A percentile compares a stretch with the other conserved stretches of the same genome.
These are phyloP conservation scores for Clarias laeviceps DNA, from an alignment of 2,797 vertebrate genomes.

Conservation along the genomic window DNA sequence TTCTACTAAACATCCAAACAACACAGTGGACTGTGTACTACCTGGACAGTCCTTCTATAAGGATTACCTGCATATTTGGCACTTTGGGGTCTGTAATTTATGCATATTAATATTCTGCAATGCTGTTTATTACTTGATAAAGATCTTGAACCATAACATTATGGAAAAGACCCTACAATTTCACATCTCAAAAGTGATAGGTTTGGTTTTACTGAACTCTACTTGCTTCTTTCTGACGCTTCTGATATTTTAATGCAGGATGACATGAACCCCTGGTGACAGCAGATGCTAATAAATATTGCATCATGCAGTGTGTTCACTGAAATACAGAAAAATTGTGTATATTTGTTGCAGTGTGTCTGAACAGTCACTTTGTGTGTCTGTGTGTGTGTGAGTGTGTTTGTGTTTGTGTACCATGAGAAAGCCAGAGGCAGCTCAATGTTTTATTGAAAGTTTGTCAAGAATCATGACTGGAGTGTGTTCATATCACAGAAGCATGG, in stretches of 20 bases:
- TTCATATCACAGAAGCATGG: neutral
- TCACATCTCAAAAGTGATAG: neutral
- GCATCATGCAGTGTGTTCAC: neutral
- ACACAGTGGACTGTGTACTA: neutral
- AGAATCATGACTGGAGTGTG: neutral
- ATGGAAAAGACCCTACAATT: neutral
- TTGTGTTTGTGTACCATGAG: neutral
- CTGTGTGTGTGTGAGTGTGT: no score
- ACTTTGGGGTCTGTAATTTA: neutral
- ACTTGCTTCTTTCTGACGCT: neutral
- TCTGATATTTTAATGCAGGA: constrained; percentile 9
- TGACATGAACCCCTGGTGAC: neutral
- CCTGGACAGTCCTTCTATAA: neutral
- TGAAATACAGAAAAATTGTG: neutral
- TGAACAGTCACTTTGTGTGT: neutral
- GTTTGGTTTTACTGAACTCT: neutral
- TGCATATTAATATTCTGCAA: neutral
- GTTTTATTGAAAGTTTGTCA: neutral
- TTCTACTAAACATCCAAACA: neutral
- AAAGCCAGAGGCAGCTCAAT: neutral
- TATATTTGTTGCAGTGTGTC: neutral
- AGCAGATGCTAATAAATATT: constrained; percentile 4
- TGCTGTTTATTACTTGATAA: neutral
- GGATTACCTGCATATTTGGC: neutral
- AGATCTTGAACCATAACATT: neutral